phyloP scores from a whole-genome alignment of 1,140 invertebrate species.

The Arion vulgaris region DNA sequence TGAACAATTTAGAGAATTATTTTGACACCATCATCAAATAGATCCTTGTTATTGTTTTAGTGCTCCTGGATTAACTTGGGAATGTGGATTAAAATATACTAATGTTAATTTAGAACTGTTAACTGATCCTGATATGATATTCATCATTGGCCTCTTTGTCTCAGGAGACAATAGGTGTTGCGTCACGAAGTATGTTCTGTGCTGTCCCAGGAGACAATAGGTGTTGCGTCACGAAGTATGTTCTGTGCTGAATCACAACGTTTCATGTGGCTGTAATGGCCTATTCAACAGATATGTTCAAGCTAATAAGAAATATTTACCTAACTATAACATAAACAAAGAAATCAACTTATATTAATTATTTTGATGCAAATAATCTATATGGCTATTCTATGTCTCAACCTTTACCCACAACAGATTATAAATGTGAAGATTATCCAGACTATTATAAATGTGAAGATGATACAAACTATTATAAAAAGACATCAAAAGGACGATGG shows the following conservation, averaged over 20 bases:
- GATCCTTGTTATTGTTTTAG: conserved; percentile 56
- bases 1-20: conserved; percentile 68
- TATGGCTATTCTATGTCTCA: conserved; percentile 54
- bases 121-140: conserved; percentile 25
- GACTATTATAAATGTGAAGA: conserved; percentile 22
- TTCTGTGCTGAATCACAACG: conserved; percentile 51
- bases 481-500: conserved; percentile 30
- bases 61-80: conserved; percentile 53
- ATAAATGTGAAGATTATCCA: conserved; percentile 46
- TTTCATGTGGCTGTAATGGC: conserved; percentile 40
- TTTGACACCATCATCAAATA: conserved; percentile 48
- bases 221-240: conserved; percentile 54
- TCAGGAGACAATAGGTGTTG: conserved; percentile 56
- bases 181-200: conserved; percentile 52
- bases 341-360: conserved; percentile 11
- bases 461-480: conserved; percentile 48
- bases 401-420: conserved; percentile 45
- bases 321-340: background rate
- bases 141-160: conserved; percentile 46
- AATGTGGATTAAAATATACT: conserved; percentile 56
- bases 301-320: conserved; percentile 29
- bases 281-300: conserved; percentile 41
- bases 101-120: conserved; percentile 53
- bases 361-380: conserved; percentile 53
- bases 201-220: conserved; percentile 53